These are phyloP conservation scores for Anser cygnoides DNA, from an alignment of 2,113 vertebrate genomes.

Conservation along the genomic window DNA sequence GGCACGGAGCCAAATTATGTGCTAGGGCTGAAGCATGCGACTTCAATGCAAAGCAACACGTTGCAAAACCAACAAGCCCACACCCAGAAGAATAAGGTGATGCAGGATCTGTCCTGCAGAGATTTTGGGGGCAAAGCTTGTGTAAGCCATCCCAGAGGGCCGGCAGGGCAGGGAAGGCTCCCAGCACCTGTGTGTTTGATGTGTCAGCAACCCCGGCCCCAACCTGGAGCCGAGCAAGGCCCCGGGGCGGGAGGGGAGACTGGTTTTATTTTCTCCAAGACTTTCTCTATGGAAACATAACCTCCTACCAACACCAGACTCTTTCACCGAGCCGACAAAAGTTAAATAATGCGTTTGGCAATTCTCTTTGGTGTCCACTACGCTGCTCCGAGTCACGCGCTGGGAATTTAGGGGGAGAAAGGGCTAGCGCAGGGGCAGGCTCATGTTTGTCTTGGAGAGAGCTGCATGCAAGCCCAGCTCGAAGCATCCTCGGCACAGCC, in stretches of 20 bases:
- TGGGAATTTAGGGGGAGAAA: not conserved
- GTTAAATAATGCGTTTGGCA: constrained; percentile 16
- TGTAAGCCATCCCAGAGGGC: not conserved
- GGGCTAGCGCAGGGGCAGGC: not conserved
- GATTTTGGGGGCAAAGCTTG: not conserved
- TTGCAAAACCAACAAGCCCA: not conserved
- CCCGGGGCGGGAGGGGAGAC: not conserved
- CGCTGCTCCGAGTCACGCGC: not conserved
- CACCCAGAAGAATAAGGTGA: not conserved
- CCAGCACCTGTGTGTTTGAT: constrained; percentile 17
- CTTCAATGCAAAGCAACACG: not conserved
- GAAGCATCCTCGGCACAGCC: not conserved
- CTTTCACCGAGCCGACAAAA: not conserved
- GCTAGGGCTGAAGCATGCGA: not conserved
- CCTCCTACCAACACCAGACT: constrained; percentile 57
- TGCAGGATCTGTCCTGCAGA: not conserved
- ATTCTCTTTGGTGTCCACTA: not conserved
- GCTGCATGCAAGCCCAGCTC: not conserved
- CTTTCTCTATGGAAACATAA: constrained; percentile 54
- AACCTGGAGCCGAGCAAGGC: not conserved
- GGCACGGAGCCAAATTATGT: constrained; percentile 28
- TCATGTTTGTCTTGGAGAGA: constrained; percentile 46
- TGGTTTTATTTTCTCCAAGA: constrained; percentile 40
- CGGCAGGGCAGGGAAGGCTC: rapidly evolving
- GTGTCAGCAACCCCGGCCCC: constrained; percentile 37